Evolutionary conservation across 2,888 invertebrate genomes (phyloP).

Genomic region (Diadegma fenestrale): DNA sequence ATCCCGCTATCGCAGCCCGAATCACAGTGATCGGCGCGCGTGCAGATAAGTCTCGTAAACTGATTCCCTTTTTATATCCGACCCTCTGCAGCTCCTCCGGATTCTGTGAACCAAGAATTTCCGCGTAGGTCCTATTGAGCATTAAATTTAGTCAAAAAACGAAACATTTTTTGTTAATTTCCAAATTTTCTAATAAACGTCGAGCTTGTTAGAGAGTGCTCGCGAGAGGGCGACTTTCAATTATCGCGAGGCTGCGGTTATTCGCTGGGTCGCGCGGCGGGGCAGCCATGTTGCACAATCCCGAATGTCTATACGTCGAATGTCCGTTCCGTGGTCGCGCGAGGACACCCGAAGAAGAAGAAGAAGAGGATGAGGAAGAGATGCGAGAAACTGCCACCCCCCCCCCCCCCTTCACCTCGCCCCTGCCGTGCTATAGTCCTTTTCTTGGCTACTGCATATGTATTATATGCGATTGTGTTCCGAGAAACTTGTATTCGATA

Average conservation of each 20-base stretch:
- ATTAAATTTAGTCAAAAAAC: no score
- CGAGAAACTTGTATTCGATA: slow-evolving; percentile 80
- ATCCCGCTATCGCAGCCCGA: slow-evolving; percentile 73
- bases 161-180: no score
- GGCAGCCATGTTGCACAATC: slow-evolving; percentile 83
- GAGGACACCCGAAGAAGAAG: no score
- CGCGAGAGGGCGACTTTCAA: slow-evolving; percentile 76
- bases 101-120: no score
- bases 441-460: slow-evolving; percentile 82
- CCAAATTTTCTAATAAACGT: no score
- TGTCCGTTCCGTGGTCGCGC: slow-evolving; percentile 76
- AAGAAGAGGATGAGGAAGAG: slow-evolving; percentile 18
- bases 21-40: slow-evolving; percentile 76
- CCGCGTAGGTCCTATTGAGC: no score
- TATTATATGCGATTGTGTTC: slow-evolving; percentile 85
- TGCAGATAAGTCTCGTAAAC: slow-evolving; percentile 30
- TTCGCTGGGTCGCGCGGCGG: slow-evolving; percentile 68
- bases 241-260: slow-evolving; percentile 82
- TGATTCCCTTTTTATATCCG: slow-evolving; percentile 39
- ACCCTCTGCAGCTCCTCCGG: slow-evolving; percentile 15
- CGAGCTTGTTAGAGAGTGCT: slow-evolving; percentile 18
- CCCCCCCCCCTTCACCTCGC: slow-evolving; percentile 47
- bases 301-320: slow-evolving; percentile 78
- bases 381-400: slow-evolving; percentile 53
- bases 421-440: slow-evolving; percentile 29